Evolutionary conservation across 2,113 vertebrate genomes (phyloP).

Genomic region (Platichthys flesus): DNA sequence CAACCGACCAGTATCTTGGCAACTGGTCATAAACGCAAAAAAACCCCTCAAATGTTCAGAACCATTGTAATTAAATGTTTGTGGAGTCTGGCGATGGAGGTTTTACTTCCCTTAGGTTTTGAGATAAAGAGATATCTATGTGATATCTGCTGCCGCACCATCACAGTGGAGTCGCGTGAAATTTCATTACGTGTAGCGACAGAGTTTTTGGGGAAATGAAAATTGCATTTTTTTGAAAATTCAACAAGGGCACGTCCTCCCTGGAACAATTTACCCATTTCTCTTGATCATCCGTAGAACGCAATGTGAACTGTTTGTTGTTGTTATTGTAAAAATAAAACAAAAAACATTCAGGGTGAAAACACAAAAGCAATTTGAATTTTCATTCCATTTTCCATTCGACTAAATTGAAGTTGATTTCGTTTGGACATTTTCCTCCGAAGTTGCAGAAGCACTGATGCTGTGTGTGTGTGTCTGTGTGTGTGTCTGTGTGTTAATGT

Average conservation of each 20-base stretch:
- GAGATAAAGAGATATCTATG: neutral
- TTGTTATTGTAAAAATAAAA: neutral
- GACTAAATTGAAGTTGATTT: neutral
- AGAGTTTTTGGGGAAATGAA: neutral
- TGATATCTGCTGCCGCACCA: neutral
- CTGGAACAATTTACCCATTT: neutral
- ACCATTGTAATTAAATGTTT: neutral
- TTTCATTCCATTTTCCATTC: neutral
- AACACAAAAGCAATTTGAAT: neutral
- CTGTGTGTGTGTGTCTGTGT: too few species aligned
- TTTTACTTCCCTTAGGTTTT: neutral
- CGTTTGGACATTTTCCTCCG: too few species aligned
- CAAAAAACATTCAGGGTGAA: neutral
- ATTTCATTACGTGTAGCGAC: neutral
- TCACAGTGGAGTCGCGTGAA: neutral
- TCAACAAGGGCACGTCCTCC: neutral
- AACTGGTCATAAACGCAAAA: conserved; percentile 1
- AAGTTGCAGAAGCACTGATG: too few species aligned
- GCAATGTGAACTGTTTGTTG: neutral
- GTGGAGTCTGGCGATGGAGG: neutral
- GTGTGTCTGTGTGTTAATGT: too few species aligned
- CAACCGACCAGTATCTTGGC: neutral
- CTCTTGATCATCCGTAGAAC: neutral
- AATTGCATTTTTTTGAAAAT: neutral
- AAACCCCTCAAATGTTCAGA: neutral